Percentiles rank a stretch among this genome's conserved stretches.
phyloP scores from a whole-genome alignment of 2,888 invertebrate genomes.

The Torymus auratus region DNA sequence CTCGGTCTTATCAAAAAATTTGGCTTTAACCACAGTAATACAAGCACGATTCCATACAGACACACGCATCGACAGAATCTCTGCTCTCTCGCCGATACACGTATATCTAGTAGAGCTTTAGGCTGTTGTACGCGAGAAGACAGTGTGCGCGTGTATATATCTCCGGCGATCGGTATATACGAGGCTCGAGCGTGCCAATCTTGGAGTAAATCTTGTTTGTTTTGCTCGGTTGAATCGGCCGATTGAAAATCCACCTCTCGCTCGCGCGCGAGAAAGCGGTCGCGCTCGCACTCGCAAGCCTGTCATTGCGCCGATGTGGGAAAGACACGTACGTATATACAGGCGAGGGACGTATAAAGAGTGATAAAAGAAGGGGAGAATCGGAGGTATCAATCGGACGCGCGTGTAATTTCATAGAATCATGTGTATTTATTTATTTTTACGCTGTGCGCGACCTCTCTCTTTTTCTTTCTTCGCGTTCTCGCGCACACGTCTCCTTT shows the following conservation, averaged over 20 bases:
- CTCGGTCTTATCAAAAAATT: neutral
- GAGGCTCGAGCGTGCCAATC: slow-evolving; percentile 53
- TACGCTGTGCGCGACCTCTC: slow-evolving; percentile 16
- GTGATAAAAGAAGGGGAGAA: slow-evolving; percentile 51
- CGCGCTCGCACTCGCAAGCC: slow-evolving; percentile 27
- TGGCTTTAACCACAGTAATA: too few relatives aligned
- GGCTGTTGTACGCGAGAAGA: slow-evolving; percentile 16
- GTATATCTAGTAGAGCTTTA: slow-evolving; percentile 1
- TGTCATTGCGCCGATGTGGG: slow-evolving; percentile 56
- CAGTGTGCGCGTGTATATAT: slow-evolving; percentile 25
- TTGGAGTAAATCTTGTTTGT: slow-evolving; percentile 67
- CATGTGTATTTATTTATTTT: slow-evolving; percentile 58
- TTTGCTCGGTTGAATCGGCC: slow-evolving; percentile 59
- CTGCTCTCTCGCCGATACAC: neutral
- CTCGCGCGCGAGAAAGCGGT: neutral
- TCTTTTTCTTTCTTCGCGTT: neutral
- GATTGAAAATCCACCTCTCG: slow-evolving; percentile 52
- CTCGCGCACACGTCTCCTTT: neutral
- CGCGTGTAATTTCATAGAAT: slow-evolving; percentile 55
- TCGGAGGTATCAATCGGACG: slow-evolving; percentile 56
- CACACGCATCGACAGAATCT: too few relatives aligned
- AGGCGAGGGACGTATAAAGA: slow-evolving; percentile 32
- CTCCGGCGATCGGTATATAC: slow-evolving; percentile 37
- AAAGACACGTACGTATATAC: slow-evolving; percentile 43
- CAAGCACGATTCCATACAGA: too few relatives aligned